These are phyloP conservation scores for Drosophila eugracilis DNA, from an alignment of 1,140 invertebrate species.

Conservation along the genomic window DNA sequence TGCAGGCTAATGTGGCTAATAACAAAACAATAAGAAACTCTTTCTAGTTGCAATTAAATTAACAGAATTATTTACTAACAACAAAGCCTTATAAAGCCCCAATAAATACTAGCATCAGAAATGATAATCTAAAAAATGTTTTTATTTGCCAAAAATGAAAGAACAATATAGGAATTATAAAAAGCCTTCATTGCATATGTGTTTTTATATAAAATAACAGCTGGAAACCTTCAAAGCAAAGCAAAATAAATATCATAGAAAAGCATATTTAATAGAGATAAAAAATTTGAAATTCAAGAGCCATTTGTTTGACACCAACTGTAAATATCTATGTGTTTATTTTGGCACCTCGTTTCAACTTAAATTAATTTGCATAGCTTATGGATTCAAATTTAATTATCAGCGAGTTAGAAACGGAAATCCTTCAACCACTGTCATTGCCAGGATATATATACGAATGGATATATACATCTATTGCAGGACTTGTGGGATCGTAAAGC, in stretches of 20 bases:
- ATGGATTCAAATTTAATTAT: constrained; percentile 27
- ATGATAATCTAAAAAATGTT: too few relatives aligned
- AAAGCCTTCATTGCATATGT: too few relatives aligned
- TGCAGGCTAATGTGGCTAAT: background rate
- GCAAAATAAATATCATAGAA: background rate
- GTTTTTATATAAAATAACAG: background rate
- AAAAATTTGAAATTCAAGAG: background rate
- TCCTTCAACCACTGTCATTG: background rate
- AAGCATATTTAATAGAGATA: background rate
- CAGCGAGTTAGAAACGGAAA: constrained; percentile 9
- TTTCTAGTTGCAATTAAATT: background rate
- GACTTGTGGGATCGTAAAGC: constrained; percentile 19
- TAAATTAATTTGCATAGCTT: constrained; percentile 28
- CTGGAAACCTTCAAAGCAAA: background rate
- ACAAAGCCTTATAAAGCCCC: background rate
- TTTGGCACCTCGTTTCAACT: constrained; percentile 12
- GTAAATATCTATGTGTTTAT: constrained; percentile 1
- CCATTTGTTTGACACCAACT: background rate
- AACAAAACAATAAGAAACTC: background rate
- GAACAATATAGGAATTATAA: background rate
- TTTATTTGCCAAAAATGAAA: background rate
- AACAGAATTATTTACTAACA: constrained; percentile 1
- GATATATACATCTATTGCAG: background rate
- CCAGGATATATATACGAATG: background rate
- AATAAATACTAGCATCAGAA: background rate